A percentile compares a stretch with the other conserved stretches of the same genome.
These are phyloP conservation scores for Threskiornis aethiopicus DNA, from an alignment of 2,797 vertebrate species.

Conservation along the genomic window DNA sequence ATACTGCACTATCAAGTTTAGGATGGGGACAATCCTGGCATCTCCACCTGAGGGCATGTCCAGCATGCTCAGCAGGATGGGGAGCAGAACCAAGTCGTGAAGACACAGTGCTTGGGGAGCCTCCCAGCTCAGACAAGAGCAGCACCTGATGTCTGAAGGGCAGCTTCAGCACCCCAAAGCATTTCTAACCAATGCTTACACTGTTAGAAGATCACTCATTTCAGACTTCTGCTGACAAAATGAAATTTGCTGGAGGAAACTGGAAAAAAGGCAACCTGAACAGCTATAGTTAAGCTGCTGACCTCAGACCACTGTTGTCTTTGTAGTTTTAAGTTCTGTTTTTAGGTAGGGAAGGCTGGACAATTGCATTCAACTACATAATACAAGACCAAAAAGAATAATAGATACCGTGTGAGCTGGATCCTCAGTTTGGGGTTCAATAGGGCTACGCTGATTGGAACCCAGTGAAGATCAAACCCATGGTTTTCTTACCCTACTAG, in stretches of 20 bases:
- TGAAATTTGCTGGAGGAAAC: background rate
- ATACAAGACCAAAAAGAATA: background rate
- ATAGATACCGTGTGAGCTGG: background rate
- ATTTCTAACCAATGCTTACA: background rate
- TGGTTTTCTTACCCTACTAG: background rate
- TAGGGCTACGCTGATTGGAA: background rate
- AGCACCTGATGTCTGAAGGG: background rate
- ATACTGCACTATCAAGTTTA: background rate
- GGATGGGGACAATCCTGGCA: background rate
- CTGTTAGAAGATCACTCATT: background rate
- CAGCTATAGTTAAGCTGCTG: background rate
- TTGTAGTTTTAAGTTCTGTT: background rate
- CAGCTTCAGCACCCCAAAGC: background rate
- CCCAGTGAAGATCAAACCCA: background rate
- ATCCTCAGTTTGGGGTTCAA: background rate
- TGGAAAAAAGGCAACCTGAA: background rate
- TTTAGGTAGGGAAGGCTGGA: background rate
- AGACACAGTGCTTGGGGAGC: background rate
- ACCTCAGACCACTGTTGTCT: background rate
- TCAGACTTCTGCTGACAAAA: background rate
- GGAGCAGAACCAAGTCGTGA: background rate
- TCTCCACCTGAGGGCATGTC: background rate
- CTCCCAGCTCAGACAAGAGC: background rate
- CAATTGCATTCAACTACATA: background rate
- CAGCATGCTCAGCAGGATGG: background rate